Conservation (phyloP, 2,797 vertebrate genomes). For the Cyprinella venusta region DNA sequence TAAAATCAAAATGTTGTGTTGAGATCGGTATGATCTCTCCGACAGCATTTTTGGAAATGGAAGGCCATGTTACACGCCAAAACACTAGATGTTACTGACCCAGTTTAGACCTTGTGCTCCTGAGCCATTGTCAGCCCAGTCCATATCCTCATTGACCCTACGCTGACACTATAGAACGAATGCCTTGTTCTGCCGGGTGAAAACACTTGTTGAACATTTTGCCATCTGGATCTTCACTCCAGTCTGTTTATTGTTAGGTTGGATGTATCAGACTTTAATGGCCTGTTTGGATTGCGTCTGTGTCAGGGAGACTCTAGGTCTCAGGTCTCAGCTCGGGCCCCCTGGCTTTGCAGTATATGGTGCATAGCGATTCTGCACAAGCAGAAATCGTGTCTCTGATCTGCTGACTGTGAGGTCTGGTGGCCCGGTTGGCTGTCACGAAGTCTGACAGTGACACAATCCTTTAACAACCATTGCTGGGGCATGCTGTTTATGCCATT, state of each 20-base stretch:
- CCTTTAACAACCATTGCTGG: neutral
- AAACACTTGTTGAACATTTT: conserved; percentile 43
- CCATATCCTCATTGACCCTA: conserved; percentile 21
- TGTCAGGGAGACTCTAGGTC: conserved; percentile 37
- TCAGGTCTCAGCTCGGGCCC: conserved; percentile 40
- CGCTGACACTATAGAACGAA: conserved; percentile 25
- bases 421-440: conserved; percentile 17
- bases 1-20: conserved; percentile 3
- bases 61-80: neutral
- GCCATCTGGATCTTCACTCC: conserved; percentile 48
- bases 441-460: conserved; percentile 9
- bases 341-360: neutral
- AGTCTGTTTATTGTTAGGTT: conserved; percentile 58
- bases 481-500: neutral
- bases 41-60: neutral
- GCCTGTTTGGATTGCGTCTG: conserved; percentile 47
- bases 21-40: neutral
- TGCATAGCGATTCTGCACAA: conserved; percentile 30
- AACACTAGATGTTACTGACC: conserved; percentile 8
- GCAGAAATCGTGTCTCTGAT: neutral
- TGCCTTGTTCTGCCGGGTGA: conserved; percentile 26
- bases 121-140: conserved; percentile 42
- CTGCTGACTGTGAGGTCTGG: conserved; percentile 10
- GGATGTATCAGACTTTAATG: conserved; percentile 55
- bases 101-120: neutral